These are phyloP conservation scores for Copidosoma aretas DNA, from an alignment of 2,888 invertebrate genomes.

Conservation along the genomic window DNA sequence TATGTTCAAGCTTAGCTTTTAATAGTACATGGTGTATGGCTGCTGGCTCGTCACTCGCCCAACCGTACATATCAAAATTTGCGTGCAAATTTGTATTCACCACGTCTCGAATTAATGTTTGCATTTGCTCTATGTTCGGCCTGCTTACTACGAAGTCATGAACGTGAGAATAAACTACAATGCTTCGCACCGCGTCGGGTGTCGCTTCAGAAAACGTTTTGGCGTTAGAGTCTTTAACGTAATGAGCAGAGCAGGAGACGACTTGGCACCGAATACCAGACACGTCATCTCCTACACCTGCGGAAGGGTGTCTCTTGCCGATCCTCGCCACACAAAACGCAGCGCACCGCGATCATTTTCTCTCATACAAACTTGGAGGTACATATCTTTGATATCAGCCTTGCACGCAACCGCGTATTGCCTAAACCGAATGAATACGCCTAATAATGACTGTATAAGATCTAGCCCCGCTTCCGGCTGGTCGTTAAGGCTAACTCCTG, in stretches of 20 bases:
- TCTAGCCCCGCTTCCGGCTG: background rate
- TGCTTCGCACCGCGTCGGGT: background rate
- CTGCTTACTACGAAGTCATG: background rate
- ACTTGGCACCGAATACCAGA: conserved; percentile 14
- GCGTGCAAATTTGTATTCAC: background rate
- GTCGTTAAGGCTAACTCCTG: background rate
- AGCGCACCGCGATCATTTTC: background rate
- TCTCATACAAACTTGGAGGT: conserved; percentile 1
- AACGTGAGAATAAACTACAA: background rate
- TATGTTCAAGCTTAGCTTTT: background rate
- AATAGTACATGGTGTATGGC: background rate
- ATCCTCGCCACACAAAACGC: background rate
- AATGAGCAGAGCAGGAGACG: conserved; percentile 8
- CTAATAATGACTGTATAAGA: background rate
- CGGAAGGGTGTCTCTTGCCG: background rate
- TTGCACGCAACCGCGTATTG: conserved; percentile 26
- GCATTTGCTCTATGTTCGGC: background rate
- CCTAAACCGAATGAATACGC: conserved; percentile 39
- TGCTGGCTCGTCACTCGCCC: background rate
- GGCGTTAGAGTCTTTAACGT: conserved; percentile 16
- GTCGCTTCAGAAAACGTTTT: background rate
- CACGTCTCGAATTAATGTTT: background rate
- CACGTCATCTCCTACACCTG: conserved; percentile 17
- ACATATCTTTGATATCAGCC: conserved; percentile 10
- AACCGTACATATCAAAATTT: conserved; percentile 8